phyloP scores from a whole-genome alignment of 1,140 invertebrate genomes.

The Panulirus ornatus region DNA sequence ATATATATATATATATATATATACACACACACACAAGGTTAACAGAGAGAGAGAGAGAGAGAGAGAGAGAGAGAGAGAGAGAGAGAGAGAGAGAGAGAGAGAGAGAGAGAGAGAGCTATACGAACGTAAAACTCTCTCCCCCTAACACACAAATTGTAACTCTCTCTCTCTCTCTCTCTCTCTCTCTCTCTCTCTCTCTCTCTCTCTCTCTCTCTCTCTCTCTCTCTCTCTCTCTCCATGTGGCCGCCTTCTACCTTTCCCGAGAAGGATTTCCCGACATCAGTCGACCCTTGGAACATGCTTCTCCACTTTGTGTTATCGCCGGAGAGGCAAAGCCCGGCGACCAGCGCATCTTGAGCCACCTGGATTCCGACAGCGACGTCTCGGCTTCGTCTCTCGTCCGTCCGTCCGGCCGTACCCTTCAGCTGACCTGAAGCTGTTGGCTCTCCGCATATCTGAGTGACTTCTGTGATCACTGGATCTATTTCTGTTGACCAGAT shows the following conservation, averaged over 20 bases:
- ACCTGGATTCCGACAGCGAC: background rate
- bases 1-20: background rate
- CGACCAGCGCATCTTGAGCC: background rate
- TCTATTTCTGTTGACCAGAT: slow-evolving; percentile 12
- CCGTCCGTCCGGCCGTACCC: no score
- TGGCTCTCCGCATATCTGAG: background rate
- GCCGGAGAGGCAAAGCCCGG: background rate
- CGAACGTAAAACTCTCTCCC: background rate
- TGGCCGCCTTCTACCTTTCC: background rate
- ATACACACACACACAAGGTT: background rate
- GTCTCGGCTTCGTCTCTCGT: background rate
- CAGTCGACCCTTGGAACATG: background rate
- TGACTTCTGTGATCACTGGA: background rate
- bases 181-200: slow-evolving; percentile 3
- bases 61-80: background rate
- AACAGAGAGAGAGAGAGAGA: background rate
- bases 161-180: slow-evolving; percentile 31
- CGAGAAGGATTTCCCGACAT: background rate
- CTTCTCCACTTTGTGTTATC: slow-evolving; percentile 10
- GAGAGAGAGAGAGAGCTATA: background rate
- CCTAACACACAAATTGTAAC: no score
- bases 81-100: slow-evolving; percentile 32
- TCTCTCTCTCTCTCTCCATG: background rate
- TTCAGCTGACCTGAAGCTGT: slow-evolving; percentile 3
- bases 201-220: background rate